Base-by-base conservation (phyloP, 2,888 invertebrate species). In the Drosophila kanekoi region DNA sequence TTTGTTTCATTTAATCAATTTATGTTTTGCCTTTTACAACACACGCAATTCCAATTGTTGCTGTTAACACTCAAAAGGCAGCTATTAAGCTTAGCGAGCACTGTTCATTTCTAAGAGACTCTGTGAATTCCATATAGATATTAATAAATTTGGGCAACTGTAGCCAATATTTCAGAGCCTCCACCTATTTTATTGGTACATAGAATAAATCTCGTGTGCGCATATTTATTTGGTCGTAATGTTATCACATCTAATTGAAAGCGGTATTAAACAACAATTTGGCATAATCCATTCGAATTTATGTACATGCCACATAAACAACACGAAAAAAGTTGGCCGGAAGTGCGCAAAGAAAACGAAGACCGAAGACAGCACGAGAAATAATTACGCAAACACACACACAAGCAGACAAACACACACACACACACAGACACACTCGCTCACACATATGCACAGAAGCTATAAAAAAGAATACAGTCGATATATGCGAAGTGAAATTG, bases 231-330 rank as follows among this genome's bases (percentile, higher is more conserved):
- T 57, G 59, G 41, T 59, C 45, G 48, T 60, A 58, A 60, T 56
- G 40, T 49, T 62, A 62, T 59, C 67, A 58, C 56, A 59, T 45
- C 65, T 79, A 75, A 75, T 79, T 79, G 76, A 82, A 79, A 60
- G 37, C 44, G 64, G 77, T 84, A 82, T 82, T 82, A 82, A 87
- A 84, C 72, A 89, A 89, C 86, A 89, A 89, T 83, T 87, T 83
- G 57, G 47, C 47, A 63, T 49, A 71, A 75, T 75, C 64, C 68
- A 54, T 75, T 62, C 43, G 75, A 79, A 77, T 87, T 89, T 87
- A 74, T 78, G 71, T 56, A 38, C 57, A 56, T 63, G 43, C 65
- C 45, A 58, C 51, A 79, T 23, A 54, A 76, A 77, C 56, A 66
- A 33, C 45, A 32, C 28, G 52, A 14, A 49, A 52, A 69, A 68